Evolutionary conservation across 1,140 invertebrate species (phyloP).

Genomic region (Brachionus sp.): DNA sequence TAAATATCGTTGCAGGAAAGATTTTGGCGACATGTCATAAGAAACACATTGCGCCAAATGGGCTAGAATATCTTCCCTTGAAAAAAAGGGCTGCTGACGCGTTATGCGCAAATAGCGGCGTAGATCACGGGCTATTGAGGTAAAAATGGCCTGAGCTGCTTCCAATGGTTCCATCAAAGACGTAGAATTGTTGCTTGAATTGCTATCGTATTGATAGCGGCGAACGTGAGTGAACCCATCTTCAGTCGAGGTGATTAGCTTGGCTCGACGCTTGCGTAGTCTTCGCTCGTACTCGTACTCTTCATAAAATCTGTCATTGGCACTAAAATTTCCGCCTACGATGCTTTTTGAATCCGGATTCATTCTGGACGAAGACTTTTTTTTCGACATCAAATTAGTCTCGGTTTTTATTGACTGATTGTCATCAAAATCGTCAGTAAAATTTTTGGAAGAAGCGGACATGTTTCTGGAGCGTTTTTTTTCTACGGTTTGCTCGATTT

Average conservation of each 20-base stretch:
- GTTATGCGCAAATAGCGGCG: slow-evolving; percentile 94
- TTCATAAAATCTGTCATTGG: slow-evolving; percentile 76
- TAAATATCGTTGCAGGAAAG: slow-evolving; percentile 73
- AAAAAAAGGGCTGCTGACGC: slow-evolving; percentile 86
- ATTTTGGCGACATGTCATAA: slow-evolving; percentile 82
- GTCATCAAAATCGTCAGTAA: neutral
- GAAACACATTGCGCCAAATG: slow-evolving; percentile 84
- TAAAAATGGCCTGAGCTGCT: slow-evolving; percentile 89
- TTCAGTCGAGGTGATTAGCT: slow-evolving; percentile 87
- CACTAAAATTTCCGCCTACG: slow-evolving; percentile 34
- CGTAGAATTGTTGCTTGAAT: slow-evolving; percentile 50
- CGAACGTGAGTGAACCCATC: slow-evolving; percentile 94
- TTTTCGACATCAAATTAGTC: slow-evolving; percentile 15
- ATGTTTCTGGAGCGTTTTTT: neutral
- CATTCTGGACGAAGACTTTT: neutral
- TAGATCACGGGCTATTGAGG: slow-evolving; percentile 84
- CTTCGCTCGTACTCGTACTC: slow-evolving; percentile 92
- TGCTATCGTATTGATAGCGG: slow-evolving; percentile 49
- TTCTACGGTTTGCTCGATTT: neutral
- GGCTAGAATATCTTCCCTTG: slow-evolving; percentile 79
- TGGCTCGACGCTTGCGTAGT: slow-evolving; percentile 80
- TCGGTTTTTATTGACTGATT: slow-evolving; percentile 33
- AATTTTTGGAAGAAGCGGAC: neutral
- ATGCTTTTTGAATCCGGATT: neutral
- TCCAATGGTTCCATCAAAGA: slow-evolving; percentile 82